These are phyloP conservation scores for Lepidurus arcticus DNA, from an alignment of 1,140 invertebrate genomes.

Conservation along the genomic window DNA sequence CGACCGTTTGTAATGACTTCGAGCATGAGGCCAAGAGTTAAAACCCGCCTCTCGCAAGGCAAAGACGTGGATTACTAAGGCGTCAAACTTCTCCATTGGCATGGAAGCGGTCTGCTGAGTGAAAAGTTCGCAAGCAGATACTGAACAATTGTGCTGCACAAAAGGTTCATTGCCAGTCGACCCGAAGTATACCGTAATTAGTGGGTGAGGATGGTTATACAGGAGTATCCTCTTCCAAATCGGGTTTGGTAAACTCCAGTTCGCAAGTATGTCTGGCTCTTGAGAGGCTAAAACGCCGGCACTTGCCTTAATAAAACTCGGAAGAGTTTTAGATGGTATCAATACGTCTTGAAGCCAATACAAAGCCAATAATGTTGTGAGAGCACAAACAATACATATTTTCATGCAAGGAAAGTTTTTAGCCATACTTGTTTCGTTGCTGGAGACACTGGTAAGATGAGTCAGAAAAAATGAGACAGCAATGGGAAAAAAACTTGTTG, in stretches of 20 bases:
- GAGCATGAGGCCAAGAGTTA: not conserved
- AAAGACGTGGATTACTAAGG: not conserved
- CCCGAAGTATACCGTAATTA: not conserved
- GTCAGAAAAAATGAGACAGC: no score
- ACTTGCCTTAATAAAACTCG: no score
- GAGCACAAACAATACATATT: no score
- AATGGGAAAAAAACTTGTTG: no score
- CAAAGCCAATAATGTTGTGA: no score
- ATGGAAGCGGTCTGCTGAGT: not conserved
- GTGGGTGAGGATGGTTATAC: not conserved
- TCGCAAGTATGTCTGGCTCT: not conserved
- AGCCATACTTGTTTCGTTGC: no score
- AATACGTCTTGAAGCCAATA: no score
- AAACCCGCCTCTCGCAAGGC: not conserved
- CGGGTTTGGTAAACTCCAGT: not conserved
- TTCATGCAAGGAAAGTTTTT: no score
- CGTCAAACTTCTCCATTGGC: not conserved
- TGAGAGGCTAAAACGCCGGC: no score
- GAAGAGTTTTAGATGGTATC: no score
- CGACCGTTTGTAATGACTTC: conserved; percentile 35
- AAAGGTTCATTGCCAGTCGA: not conserved
- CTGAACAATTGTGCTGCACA: not conserved
- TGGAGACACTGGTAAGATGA: no score
- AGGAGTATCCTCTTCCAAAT: not conserved
- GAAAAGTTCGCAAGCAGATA: not conserved